Evolutionary conservation across 2,888 invertebrate genomes (phyloP), one percentile per base, ranked within the genome.

Genomic region (Beris chalybata): DNA sequence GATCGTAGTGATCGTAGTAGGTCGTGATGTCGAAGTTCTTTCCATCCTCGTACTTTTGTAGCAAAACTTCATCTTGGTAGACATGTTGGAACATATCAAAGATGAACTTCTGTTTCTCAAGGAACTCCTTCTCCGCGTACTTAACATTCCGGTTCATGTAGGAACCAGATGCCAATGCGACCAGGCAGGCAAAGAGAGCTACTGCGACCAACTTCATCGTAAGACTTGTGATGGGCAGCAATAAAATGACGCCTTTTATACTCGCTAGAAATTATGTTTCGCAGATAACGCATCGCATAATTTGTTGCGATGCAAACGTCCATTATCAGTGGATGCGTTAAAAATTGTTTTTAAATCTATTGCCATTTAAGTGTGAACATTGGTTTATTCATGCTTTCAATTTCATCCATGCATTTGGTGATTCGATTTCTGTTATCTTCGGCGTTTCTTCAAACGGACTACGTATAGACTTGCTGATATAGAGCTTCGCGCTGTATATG

Each of bases 1-100:
- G 84, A 66, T 86, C 86, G 76, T 85, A 89, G 71, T 85, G 83
- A 71, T 85, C 83, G 15, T 81, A 72, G 75, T 89, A 85, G 6
- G 83, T 84, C 72, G 85, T 84, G 47, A 89, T 82, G 70, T 83
- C 81, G 77, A 84, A 91, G 68, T 81, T 83, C 65, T 83, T 79
- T 71, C 86, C 87, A 66, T 86, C 82, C 38, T 86, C 83, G 65
- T 70, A 79, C 12, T 75, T 73, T 3, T 69, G 71, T 3, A 72
- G 73, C 53, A 75, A 75, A 12, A 78, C 74, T 69, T 79, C 85
- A 82, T 85, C 85, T 76, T 90, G 89, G 70, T 86, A 84, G 64
- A 87, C 79, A 72, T 85, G 84, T 70, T 84, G 83, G 70, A 85
- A 76, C 30, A 87, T 78, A 48, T 82, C 78, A 44, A 85, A 78